Conservation (phyloP, 2,797 vertebrate species). For the Urocyon cinereoargenteus region DNA sequence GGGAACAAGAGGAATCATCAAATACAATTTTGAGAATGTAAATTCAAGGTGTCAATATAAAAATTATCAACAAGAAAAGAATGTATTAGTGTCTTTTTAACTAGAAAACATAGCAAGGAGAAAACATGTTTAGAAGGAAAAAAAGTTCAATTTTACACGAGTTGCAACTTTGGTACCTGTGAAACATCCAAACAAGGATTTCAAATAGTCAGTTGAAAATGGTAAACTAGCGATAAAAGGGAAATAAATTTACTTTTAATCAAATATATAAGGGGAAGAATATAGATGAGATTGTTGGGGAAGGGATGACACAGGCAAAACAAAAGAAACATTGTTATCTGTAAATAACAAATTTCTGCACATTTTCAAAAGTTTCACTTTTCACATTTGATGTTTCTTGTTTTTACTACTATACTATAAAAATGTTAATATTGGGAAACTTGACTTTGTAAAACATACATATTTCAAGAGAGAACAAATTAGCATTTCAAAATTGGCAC, state of each 20-base stretch:
- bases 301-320: neutral
- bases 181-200: neutral
- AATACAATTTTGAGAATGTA: neutral
- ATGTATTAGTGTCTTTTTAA: neutral
- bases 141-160: neutral
- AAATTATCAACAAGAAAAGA: neutral
- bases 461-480: neutral
- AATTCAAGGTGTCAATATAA: neutral
- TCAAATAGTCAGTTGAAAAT: neutral
- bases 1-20: neutral
- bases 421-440: neutral
- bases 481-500: neutral
- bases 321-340: neutral
- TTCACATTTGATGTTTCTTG: neutral
- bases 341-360: neutral
- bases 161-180: neutral
- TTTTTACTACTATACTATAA: neutral
- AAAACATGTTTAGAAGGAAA: neutral
- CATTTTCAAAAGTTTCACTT: neutral
- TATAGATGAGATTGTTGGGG: neutral
- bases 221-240: neutral
- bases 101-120: neutral
- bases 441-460: neutral
- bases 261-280: neutral
- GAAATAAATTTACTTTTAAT: neutral